These are phyloP conservation scores for Psittacula cyanocephala DNA, from an alignment of 2,113 vertebrate genomes.

Conservation along the genomic window DNA sequence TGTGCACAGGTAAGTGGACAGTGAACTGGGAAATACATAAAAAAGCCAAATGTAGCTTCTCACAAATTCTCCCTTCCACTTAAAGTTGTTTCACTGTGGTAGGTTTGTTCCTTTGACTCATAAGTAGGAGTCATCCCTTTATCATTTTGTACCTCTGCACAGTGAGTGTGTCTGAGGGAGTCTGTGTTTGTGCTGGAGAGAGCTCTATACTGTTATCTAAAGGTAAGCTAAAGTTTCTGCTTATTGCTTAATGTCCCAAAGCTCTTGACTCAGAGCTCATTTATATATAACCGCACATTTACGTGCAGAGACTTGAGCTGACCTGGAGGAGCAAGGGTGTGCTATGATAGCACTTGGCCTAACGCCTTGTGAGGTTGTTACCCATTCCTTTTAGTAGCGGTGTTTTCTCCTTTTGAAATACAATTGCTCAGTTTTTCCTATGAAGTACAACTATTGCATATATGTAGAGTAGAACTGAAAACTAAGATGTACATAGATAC, in stretches of 20 bases:
- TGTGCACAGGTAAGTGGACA: conserved; percentile 80
- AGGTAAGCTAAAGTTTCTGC: not conserved
- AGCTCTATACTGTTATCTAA: not conserved
- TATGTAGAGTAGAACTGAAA: not conserved
- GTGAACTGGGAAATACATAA: not conserved
- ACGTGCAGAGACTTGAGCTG: not conserved
- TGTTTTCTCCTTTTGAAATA: not conserved
- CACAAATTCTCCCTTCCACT: not conserved
- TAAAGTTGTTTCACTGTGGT: not conserved
- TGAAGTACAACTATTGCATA: not conserved
- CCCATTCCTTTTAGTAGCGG: not conserved
- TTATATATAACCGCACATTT: not conserved
- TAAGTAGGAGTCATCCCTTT: not conserved
- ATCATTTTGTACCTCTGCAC: rapidly evolving
- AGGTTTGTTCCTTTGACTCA: not conserved
- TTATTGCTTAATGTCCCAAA: not conserved
- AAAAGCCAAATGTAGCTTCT: not conserved
- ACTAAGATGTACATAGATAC: rapidly evolving
- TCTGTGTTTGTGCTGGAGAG: not conserved
- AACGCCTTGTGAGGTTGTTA: not conserved
- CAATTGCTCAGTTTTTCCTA: not conserved
- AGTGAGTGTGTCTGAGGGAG: not conserved
- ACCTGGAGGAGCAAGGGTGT: not conserved
- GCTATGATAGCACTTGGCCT: not conserved
- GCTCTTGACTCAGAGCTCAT: not conserved